Evolutionary conservation across 2,797 vertebrate genomes (phyloP), one percentile per base, ranked within the genome.

Genomic region (Neoniphon sammara): DNA sequence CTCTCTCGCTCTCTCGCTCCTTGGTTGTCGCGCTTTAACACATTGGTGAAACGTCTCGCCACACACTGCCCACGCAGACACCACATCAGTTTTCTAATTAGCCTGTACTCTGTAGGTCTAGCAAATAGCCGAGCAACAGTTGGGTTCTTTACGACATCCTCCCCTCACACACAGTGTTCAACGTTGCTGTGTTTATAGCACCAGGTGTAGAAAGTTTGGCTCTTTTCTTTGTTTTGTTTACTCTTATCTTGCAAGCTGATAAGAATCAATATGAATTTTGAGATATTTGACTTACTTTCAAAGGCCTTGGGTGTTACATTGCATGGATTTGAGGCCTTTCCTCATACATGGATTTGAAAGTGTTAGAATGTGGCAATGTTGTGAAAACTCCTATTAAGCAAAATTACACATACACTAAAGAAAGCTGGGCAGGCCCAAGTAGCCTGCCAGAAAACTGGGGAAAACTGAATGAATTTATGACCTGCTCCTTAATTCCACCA

Each of bases 381-480:
- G 57, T 78, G 63, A 84, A 77, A 75, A 82, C 27, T 25, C 46
- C 53, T 54, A 39, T 39, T 39, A 39, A 2, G 36, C 77, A 80
- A 73, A 75, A 78, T 72, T 81, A 58, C 67, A 78, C 47, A 80
- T 64, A 23, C 59, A 67, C 58, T 54, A 77, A 75, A 74, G 46
- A n/a, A 75, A 23, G 12, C 62, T 9, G 30, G 27, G 21, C 53
- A 34, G 52, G 34, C 20, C 61, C 49, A 34, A 82, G 62, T 75
- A 61, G 67, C 83, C 47, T 79, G 76, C 70, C 76, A 75, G 68
- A 83, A 72, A 90, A 61, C 49, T 76, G 60, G 74, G 81, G 65
- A 65, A 80, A 82, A 87, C 84, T 80, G 25, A 83, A 79, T 53
- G 77, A 57, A 86, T 91, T 87, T 81, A 85, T 83, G 77, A 87